phyloP scores from a whole-genome alignment of 2,797 vertebrate genomes.

The Sebastolobus altivelis region DNA sequence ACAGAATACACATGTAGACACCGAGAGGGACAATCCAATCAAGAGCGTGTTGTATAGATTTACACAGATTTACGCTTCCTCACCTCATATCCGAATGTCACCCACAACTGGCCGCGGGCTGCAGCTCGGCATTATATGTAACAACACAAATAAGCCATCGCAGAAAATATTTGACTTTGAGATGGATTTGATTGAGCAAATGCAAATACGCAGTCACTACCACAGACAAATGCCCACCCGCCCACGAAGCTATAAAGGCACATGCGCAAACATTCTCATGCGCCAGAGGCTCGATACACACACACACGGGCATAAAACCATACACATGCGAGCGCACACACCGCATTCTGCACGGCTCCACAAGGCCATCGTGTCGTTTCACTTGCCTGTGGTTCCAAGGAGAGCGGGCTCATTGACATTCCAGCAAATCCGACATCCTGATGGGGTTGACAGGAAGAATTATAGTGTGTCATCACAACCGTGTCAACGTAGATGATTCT shows the following conservation, averaged over 20 bases:
- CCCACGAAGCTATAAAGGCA: slow-evolving; percentile 42
- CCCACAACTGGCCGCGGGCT: slow-evolving; percentile 38
- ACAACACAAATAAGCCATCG: slow-evolving; percentile 54
- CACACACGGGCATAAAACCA: not conserved
- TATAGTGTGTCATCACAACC: slow-evolving; percentile 71
- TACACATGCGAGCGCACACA: slow-evolving; percentile 11
- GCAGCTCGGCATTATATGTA: slow-evolving; percentile 29
- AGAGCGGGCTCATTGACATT: slow-evolving; percentile 80
- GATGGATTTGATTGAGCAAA: slow-evolving; percentile 53
- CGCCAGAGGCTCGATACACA: slow-evolving; percentile 35
- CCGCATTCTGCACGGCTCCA: slow-evolving; percentile 38
- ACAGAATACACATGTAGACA: slow-evolving; percentile 63
- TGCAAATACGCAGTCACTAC: slow-evolving; percentile 41
- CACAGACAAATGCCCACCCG: slow-evolving; percentile 29
- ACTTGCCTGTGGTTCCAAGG: slow-evolving; percentile 71
- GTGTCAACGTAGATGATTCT: slow-evolving; percentile 60
- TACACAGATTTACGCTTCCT: slow-evolving; percentile 37
- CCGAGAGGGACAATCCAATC: slow-evolving; percentile 57
- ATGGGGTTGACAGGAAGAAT: slow-evolving; percentile 79
- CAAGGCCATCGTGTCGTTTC: slow-evolving; percentile 65
- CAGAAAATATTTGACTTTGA: slow-evolving; percentile 53
- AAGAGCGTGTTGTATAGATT: slow-evolving; percentile 49
- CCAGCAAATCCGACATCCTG: slow-evolving; percentile 74
- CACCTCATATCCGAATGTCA: slow-evolving; percentile 32
- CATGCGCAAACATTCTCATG: slow-evolving; percentile 38